These are phyloP conservation scores for Montifringilla adamsi DNA, from an alignment of 2,113 vertebrate genomes.

Conservation along the genomic window DNA sequence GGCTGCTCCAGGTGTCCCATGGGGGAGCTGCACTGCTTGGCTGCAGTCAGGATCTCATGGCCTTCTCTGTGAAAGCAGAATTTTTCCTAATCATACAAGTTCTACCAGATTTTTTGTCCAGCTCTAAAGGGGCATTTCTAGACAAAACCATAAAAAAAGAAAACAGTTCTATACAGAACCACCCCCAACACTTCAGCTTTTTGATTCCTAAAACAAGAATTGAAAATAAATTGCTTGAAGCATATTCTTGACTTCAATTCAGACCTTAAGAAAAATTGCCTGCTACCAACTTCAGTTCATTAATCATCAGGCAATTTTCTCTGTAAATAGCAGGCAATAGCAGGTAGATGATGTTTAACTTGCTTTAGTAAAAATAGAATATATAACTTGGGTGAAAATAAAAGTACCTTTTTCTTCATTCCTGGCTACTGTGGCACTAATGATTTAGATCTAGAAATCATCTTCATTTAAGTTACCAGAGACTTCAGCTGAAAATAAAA, in stretches of 20 bases:
- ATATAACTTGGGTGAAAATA: not conserved
- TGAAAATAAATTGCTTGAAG: not conserved
- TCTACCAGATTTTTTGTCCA: not conserved
- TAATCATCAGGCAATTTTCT: not conserved
- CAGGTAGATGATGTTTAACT: not conserved
- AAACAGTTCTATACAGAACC: not conserved
- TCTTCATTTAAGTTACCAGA: not conserved
- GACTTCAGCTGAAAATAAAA: not conserved
- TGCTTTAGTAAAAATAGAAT: not conserved
- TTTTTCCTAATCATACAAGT: not conserved
- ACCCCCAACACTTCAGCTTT: accelerated
- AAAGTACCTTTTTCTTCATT: not conserved
- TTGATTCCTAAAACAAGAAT: not conserved
- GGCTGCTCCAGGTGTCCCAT: not conserved
- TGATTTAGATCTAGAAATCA: accelerated
- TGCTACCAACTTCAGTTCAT: not conserved
- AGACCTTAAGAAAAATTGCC: not conserved
- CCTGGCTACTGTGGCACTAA: not conserved
- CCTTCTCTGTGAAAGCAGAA: not conserved
- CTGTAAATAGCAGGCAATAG: not conserved
- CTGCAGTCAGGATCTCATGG: accelerated
- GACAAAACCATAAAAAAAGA: not conserved
- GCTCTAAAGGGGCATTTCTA: not conserved
- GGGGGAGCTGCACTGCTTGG: not conserved
- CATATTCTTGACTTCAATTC: not conserved